Conservation (phyloP, 2,797 vertebrate genomes). For the Taenioides sp. region DNA sequence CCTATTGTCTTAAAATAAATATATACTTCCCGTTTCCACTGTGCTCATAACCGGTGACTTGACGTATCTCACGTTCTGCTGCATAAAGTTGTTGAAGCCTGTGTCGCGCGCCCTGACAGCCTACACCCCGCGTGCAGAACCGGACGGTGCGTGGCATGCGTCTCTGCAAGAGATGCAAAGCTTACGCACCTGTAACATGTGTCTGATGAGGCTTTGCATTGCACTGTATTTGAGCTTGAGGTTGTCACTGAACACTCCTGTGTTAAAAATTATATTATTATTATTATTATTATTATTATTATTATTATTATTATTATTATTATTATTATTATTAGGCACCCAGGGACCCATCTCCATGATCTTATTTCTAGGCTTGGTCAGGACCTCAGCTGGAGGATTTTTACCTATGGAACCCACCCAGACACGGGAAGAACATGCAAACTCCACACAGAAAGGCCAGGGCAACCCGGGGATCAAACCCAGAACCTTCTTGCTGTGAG, state of each 20-base stretch:
- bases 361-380: too few species aligned
- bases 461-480: too few species aligned
- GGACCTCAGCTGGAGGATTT: too few species aligned
- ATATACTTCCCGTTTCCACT: conserved; percentile 9
- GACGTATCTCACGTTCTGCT: conserved; percentile 3
- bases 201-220: not conserved
- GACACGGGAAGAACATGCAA: too few species aligned
- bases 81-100: conserved; percentile 39
- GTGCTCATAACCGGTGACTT: not conserved
- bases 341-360: too few species aligned
- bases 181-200: not conserved
- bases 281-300: too few species aligned
- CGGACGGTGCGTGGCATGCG: not conserved
- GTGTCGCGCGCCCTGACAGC: conserved; percentile 7
- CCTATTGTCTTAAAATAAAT: not conserved
- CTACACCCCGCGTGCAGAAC: not conserved
- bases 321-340: too few species aligned
- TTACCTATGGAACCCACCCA: too few species aligned
- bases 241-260: not conserved
- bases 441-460: too few species aligned
- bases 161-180: not conserved
- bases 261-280: too few species aligned
- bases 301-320: too few species aligned
- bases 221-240: not conserved
- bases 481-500: too few species aligned